Evolutionary conservation across 2,888 invertebrate genomes (phyloP), one percentile per base, ranked within the genome.

Genomic region (Drosophila percnosoma): DNA sequence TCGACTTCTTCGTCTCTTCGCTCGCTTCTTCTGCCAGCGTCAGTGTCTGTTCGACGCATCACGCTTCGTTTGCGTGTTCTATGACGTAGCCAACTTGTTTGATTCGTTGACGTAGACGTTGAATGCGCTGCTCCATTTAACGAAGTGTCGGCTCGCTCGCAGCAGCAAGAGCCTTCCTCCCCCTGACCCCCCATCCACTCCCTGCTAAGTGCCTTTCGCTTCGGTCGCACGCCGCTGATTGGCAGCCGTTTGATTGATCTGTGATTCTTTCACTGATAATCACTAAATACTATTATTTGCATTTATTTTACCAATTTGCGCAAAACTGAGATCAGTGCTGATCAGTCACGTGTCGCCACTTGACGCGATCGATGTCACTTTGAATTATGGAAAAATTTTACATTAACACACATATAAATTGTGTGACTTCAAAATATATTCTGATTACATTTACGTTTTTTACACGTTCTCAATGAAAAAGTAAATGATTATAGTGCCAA

Each of bases 11-110:
- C 45, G 45, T 15, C 24, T 45, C 4, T 24, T 24, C 24, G 45
- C 21, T 45, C 45, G 21, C 24, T 6, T 18, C 40, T 24, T 40
- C 27, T 34, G 34, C 8, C 34, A 21, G 48, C n/a, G 31, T 31
- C 15, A 6, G 36, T 52, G n/a, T 62, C 31, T 48, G 45, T 27
- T 45, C 13, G 15, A 51, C 69, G 67, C 52, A 81, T 79, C 86
- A 87, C 89, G 86, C 75, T 59, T 48, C 53, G 48, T 15, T 55
- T 65, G 86, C 88, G 67, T 88, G 88, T 31, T 75, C 75, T 58
- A 60, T 86, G 89, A 84, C 87, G 87, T 84, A 66, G 68, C 24
- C 61, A 57, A 62, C 65, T 36, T 61, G 73, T 73, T 72, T 63
- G 59, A 64, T 70, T 59, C 63, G 63, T 31, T 53, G 42, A 60